A percentile compares a stretch with the other conserved stretches of the same genome.
phyloP scores from a whole-genome alignment of 2,797 vertebrate genomes.

The Danio aesculapii region DNA sequence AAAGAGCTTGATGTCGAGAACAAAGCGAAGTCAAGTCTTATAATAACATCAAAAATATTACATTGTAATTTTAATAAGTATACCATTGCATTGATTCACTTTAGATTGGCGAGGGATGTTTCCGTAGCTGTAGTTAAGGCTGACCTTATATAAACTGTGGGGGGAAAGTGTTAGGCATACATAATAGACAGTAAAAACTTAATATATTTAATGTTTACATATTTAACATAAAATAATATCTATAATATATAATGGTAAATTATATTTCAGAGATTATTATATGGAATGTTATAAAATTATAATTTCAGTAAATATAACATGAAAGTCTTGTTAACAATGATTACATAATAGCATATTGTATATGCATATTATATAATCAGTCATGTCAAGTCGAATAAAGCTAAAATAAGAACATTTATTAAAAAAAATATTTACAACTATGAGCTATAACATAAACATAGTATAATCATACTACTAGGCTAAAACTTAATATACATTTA shows the following conservation, averaged over 20 bases:
- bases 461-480: no score
- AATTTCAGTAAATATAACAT: neutral
- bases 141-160: neutral
- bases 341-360: neutral
- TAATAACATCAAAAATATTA: neutral
- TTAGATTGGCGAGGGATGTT: neutral
- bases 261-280: neutral
- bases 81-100: neutral
- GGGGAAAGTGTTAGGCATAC: neutral
- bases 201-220: no score
- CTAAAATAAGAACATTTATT: no score
- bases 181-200: neutral
- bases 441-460: no score
- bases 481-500: no score
- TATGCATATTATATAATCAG: no score
- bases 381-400: no score
- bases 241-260: neutral
- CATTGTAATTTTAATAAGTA: neutral
- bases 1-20: slow-evolving; percentile 49
- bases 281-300: neutral
- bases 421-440: no score
- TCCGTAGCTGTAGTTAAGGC: neutral
- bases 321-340: neutral
- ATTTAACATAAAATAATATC: neutral
- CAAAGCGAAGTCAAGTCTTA: slow-evolving; percentile 46